Evolutionary conservation across 2,888 invertebrate genomes (phyloP).

Genomic region (Mactromeris polynyma): DNA sequence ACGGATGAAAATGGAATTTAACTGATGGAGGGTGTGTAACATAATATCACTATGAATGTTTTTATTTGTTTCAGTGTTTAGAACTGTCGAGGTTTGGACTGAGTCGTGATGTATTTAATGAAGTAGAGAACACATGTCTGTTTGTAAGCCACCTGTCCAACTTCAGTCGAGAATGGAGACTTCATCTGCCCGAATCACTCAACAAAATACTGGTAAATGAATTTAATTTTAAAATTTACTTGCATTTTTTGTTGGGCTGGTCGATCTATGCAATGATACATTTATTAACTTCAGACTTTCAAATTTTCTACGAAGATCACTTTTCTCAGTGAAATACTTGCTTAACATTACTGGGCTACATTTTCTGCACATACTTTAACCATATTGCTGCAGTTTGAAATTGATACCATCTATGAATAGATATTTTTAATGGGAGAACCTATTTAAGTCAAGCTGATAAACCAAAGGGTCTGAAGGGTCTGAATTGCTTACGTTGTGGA

Average conservation of each 20-base stretch:
- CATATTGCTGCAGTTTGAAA: no score
- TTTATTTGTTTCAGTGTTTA: conserved; percentile 72
- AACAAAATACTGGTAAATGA: conserved; percentile 83
- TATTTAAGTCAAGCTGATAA: no score
- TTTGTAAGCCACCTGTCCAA: conserved; percentile 82
- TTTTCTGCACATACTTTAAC: no score
- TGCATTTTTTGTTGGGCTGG: background rate
- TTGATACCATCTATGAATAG: no score
- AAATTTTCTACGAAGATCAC: no score
- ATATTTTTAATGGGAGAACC: no score
- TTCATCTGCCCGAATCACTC: conserved; percentile 84
- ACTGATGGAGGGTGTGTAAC: background rate
- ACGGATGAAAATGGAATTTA: background rate
- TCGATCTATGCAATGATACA: no score
- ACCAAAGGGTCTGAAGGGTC: no score
- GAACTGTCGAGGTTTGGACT: conserved; percentile 74
- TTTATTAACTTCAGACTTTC: no score
- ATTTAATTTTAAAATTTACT: background rate
- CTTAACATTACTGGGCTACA: no score
- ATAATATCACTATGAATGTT: background rate
- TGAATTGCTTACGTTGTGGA: no score
- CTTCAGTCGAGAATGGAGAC: conserved; percentile 84
- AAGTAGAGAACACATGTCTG: conserved; percentile 82
- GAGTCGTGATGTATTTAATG: conserved; percentile 71
- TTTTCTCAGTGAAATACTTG: no score